Percentiles rank a stretch among this genome's conserved stretches.
Conservation (phyloP, 2,113 vertebrate species). For the Ictidomys tridecemlineatus region DNA sequence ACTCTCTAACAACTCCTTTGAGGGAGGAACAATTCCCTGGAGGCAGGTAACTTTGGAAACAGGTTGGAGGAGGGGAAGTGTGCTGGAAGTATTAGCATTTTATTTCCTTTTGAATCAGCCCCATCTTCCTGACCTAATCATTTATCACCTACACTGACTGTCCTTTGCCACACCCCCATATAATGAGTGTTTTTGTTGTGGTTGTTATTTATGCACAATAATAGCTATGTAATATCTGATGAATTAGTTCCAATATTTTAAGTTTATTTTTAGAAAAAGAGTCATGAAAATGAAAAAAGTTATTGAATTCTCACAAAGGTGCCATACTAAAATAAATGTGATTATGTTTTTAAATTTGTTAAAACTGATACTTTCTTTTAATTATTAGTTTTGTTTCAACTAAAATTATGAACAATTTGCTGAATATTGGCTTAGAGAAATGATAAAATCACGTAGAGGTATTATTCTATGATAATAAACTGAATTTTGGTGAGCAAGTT, state of each 20-base stretch:
- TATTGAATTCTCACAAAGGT: conserved; percentile 30
- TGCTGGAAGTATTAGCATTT: no score
- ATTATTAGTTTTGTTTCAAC: conserved; percentile 67
- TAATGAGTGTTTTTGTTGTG: background rate
- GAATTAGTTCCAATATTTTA: conserved; percentile 54
- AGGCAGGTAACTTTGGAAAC: no score
- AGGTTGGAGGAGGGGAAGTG: no score
- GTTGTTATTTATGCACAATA: background rate
- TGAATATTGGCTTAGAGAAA: conserved; percentile 4
- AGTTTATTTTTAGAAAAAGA: conserved; percentile 24
- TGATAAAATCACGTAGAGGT: conserved; percentile 49
- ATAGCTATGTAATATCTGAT: background rate
- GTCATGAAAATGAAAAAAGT: conserved; percentile 39
- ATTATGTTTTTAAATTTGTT: conserved; percentile 41
- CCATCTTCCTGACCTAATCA: no score
- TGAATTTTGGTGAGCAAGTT: conserved; percentile 69
- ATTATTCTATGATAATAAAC: conserved; percentile 72
- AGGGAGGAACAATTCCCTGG: no score
- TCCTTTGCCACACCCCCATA: no score
- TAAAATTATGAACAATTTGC: conserved; percentile 56
- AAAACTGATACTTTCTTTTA: conserved; percentile 58
- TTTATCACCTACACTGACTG: no score
- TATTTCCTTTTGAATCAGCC: no score
- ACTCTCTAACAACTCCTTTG: no score
- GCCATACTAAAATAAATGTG: conserved; percentile 14